A percentile compares a stretch with the other conserved stretches of the same genome.
phyloP scores from a whole-genome alignment of 2,797 vertebrate species.

The Pseudocheirus occidentalis region DNA sequence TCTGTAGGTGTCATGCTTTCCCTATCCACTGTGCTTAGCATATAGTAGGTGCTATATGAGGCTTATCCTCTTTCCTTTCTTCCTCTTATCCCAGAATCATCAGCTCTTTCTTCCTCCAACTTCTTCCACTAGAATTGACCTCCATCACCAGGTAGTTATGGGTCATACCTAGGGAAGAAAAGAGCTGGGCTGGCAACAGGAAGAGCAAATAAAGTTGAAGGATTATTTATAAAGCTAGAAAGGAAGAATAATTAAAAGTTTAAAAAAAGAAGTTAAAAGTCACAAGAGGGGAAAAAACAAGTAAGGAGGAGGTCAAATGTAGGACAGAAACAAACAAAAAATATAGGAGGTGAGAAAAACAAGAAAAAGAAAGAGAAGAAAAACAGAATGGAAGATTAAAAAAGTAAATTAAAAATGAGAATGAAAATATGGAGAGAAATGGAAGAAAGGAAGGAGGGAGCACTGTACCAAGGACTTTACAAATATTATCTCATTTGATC shows the following conservation, averaged over 20 bases:
- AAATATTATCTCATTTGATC: not conserved
- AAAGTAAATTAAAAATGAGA: not conserved
- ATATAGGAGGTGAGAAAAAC: not conserved
- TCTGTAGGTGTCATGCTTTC: not conserved
- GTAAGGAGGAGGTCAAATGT: not conserved
- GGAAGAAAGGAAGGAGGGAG: not conserved
- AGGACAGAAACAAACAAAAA: not conserved
- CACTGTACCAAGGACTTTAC: not conserved
- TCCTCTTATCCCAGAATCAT: not conserved
- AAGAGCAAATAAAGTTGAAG: not conserved
- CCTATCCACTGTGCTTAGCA: not conserved
- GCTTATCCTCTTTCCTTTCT: not conserved
- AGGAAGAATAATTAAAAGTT: not conserved
- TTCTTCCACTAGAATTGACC: not conserved
- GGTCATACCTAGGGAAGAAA: not conserved
- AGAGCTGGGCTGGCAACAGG: not conserved
- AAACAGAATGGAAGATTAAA: not conserved
- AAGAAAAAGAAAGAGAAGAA: not conserved
- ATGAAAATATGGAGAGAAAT: not conserved
- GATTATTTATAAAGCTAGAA: not conserved
- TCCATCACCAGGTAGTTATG: not conserved
- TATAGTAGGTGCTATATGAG: not conserved
- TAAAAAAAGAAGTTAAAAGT: not conserved
- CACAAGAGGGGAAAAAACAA: not conserved
- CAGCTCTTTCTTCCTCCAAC: not conserved